A percentile compares a stretch with the other conserved stretches of the same genome.
Conservation (phyloP, 2,888 invertebrate species). For the Xestia ashworthii region DNA sequence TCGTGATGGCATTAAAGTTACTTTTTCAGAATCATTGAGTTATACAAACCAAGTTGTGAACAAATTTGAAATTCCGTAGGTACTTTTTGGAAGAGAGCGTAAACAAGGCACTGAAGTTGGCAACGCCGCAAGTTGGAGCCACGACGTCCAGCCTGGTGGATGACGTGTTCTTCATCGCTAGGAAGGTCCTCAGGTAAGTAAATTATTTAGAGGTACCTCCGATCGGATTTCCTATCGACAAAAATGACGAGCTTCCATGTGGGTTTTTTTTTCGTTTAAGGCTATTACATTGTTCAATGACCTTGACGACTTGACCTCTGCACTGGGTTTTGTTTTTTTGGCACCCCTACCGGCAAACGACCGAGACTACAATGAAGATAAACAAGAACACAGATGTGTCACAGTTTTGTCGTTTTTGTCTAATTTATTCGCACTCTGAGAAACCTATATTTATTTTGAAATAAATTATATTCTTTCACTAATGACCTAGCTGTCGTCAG, state of each 20-base stretch:
- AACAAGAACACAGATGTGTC: too few species aligned
- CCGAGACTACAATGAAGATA: too few species aligned
- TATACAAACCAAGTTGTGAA: not conserved
- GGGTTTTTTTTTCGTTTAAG: too few species aligned
- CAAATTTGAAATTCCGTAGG: constrained; percentile 71
- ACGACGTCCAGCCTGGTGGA: constrained; percentile 98
- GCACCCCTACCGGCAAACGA: too few species aligned
- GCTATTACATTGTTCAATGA: too few species aligned
- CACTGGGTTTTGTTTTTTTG: too few species aligned
- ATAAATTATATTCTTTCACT: too few species aligned
- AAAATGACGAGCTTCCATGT: not conserved
- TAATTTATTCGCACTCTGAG: too few species aligned
- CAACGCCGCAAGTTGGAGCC: constrained; percentile 93
- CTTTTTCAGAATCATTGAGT: not conserved
- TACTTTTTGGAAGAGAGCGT: constrained; percentile 99
- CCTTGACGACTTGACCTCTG: too few species aligned
- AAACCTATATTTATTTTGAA: too few species aligned
- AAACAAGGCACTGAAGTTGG: constrained; percentile 96
- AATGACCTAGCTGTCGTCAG: too few species aligned
- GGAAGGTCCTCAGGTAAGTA: constrained; percentile 96
- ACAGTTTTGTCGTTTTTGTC: too few species aligned
- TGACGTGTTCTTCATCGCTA: constrained; percentile 99
- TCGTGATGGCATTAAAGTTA: not conserved
- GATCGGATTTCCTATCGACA: not conserved
- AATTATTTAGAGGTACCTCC: not conserved